phyloP scores from a whole-genome alignment of 2,888 invertebrate species.

The Pyralis farinalis region DNA sequence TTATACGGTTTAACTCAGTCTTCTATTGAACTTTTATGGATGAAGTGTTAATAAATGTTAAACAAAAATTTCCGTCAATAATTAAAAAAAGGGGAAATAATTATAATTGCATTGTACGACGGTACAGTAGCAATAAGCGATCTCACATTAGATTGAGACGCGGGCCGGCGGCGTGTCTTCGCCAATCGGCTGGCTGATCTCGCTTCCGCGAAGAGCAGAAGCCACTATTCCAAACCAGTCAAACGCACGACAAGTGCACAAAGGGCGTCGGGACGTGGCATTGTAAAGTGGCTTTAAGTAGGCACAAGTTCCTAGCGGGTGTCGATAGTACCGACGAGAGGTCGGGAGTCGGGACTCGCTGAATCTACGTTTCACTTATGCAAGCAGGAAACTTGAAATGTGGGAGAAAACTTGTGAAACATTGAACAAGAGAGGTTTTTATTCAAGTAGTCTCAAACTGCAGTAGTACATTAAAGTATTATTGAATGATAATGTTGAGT shows the following conservation, averaged over 20 bases:
- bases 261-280: slow-evolving; percentile 51
- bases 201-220: slow-evolving; percentile 58
- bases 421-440: slow-evolving; percentile 28
- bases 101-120: no score
- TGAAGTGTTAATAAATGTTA: neutral
- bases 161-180: slow-evolving; percentile 44
- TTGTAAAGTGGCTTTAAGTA: slow-evolving; percentile 53
- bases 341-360: slow-evolving; percentile 37
- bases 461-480: neutral
- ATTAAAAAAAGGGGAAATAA: no score
- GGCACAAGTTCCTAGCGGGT: slow-evolving; percentile 34
- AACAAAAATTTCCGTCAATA: no score
- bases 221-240: slow-evolving; percentile 51
- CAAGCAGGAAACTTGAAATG: slow-evolving; percentile 40
- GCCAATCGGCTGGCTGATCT: slow-evolving; percentile 54
- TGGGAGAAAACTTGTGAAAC: slow-evolving; percentile 39
- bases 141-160: slow-evolving; percentile 58
- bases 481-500: no score
- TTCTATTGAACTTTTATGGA: neutral
- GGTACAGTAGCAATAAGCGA: slow-evolving; percentile 42
- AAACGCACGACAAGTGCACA: slow-evolving; percentile 63
- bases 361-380: slow-evolving; percentile 52
- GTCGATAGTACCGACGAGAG: slow-evolving; percentile 38
- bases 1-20: no score
- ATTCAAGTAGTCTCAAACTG: slow-evolving; percentile 7